phyloP scores from a whole-genome alignment of 1,140 invertebrate species.

The Trichonephila inaurata region DNA sequence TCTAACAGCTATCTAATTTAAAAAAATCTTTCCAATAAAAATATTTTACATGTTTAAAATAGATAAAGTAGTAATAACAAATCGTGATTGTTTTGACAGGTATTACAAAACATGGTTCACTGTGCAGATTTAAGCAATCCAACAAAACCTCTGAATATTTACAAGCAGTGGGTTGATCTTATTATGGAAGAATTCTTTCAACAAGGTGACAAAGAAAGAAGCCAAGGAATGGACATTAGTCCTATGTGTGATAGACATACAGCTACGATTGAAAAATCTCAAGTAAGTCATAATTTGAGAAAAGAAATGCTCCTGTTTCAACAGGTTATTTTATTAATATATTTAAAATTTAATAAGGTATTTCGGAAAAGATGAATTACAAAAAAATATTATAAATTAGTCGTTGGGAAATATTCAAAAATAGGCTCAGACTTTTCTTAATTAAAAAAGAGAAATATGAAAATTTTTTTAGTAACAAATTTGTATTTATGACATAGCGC shows the following conservation, averaged over 20 bases:
- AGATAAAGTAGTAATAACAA: not conserved
- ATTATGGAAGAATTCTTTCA: conserved; percentile 96
- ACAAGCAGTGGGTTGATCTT: conserved; percentile 94
- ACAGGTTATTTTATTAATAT: too few relatives aligned
- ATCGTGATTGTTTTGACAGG: conserved; percentile 79
- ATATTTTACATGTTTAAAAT: not conserved
- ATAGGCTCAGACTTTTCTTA: too few relatives aligned
- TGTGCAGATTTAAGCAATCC: conserved; percentile 99
- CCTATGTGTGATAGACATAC: conserved; percentile 97
- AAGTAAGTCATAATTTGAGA: conserved; percentile 82
- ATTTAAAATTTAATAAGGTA: too few relatives aligned
- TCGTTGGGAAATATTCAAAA: too few relatives aligned
- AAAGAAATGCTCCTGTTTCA: too few relatives aligned
- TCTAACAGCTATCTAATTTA: too few relatives aligned
- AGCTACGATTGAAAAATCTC: conserved; percentile 99
- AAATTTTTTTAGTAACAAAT: too few relatives aligned
- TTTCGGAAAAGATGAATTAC: too few relatives aligned
- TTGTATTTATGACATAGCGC: too few relatives aligned
- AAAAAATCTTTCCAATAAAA: not conserved
- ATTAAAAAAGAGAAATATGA: too few relatives aligned
- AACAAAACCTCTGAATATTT: conserved; percentile 97
- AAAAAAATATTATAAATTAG: too few relatives aligned
- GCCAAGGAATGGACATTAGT: conserved; percentile 94
- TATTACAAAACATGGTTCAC: conserved; percentile 99
- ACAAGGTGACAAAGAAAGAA: conserved; percentile 93